Conservation (phyloP, 2,113 vertebrate genomes). For the Saiga tatarica region DNA sequence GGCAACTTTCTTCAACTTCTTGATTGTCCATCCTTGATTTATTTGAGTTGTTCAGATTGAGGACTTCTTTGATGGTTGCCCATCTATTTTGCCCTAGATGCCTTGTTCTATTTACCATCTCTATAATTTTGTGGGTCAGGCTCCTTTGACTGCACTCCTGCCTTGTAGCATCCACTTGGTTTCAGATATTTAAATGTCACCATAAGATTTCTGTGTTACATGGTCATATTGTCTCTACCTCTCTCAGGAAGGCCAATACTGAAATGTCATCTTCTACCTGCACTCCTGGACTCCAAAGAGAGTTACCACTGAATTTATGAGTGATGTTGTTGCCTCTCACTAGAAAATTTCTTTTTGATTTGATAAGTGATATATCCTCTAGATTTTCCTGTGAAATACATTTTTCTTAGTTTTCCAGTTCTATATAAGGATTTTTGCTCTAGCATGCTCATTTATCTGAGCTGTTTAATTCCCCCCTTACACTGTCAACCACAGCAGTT, state of each 20-base stretch:
- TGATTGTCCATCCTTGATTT: background rate
- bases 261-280: background rate
- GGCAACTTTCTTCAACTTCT: background rate
- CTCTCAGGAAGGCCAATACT: background rate
- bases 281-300: background rate
- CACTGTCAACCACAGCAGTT: background rate
- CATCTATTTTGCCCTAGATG: background rate
- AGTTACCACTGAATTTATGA: background rate
- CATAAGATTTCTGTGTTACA: background rate
- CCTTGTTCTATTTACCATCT: background rate
- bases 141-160: background rate
- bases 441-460: background rate
- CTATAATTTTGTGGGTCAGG: background rate
- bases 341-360: constrained; percentile 1
- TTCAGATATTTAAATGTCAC: background rate
- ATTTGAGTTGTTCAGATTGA: background rate
- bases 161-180: background rate
- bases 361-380: background rate
- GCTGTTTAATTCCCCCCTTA: background rate
- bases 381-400: background rate
- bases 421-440: background rate
- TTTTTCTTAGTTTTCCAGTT: background rate
- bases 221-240: background rate
- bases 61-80: background rate
- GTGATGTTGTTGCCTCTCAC: background rate